These are phyloP conservation scores for Leucoraja ocellata DNA, from an alignment of 2,797 vertebrate species.

Conservation along the genomic window DNA sequence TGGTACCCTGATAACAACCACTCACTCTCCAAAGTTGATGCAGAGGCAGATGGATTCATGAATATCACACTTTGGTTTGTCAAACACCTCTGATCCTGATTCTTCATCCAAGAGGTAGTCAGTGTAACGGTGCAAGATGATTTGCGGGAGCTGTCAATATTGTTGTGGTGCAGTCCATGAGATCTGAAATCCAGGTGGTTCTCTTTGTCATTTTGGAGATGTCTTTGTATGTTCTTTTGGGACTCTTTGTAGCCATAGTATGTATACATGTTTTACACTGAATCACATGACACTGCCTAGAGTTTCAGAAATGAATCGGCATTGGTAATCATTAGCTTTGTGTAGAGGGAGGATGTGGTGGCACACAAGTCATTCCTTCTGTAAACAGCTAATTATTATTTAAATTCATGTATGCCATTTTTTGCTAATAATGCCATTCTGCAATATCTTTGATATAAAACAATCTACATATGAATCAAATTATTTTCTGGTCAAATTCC, in stretches of 20 bases:
- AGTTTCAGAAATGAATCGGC: neutral
- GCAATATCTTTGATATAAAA: neutral
- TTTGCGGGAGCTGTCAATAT: neutral
- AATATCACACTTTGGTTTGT: conserved; percentile 66
- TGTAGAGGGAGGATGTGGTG: neutral
- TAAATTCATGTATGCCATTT: neutral
- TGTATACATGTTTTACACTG: neutral
- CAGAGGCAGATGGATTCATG: conserved; percentile 62
- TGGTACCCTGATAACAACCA: conserved; percentile 74
- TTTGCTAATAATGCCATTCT: neutral
- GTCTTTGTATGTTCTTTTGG: neutral
- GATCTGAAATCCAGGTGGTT: neutral
- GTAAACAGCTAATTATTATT: neutral
- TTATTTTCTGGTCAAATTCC: neutral
- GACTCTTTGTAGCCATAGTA: conserved; percentile 3
- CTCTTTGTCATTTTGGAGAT: neutral
- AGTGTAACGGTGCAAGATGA: neutral
- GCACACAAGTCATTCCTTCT: too few species aligned
- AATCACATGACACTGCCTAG: neutral
- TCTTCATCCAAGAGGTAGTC: neutral
- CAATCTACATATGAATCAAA: neutral
- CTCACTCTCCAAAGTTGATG: conserved; percentile 62
- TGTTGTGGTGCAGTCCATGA: neutral
- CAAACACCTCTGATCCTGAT: conserved; percentile 51
- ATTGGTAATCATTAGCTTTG: neutral